Evolutionary conservation across 2,797 vertebrate genomes (phyloP), one percentile per base, ranked within the genome.

Genomic region (Ptychobarbus kaznakovi): DNA sequence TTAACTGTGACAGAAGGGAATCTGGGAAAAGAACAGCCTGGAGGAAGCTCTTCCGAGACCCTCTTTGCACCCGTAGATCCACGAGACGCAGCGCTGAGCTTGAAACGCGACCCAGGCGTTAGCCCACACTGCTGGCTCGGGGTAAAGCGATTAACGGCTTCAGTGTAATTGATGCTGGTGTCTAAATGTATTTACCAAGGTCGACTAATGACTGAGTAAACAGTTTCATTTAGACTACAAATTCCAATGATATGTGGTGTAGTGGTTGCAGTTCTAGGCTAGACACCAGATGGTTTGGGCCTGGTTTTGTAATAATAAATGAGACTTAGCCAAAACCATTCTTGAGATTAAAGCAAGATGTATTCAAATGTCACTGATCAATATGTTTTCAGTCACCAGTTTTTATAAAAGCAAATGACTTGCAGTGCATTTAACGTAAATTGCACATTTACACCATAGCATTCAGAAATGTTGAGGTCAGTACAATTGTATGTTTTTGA

Each of bases 1-100:
- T 88, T 89, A 74, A 86, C 81, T 86, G 85, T 72, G 66, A 86
- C 83, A 74, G 83, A 82, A 65, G 73, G 53, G 72, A 82, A 85
- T 73, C 80, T 56, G n/a, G 80, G 68, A 72, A 58, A 74, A 81
- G 76, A 25, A 61, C 66, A 80, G 66, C 79, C 87, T 82, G 65
- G 73, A 61, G 81, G 75, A 85, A 66, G 46, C 86, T 80, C 65
- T 81, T 74, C 69, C 0, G 20, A 84, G 49, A 85, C 38, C 58
- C 46, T 28, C 56, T 76, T 79, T 80, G 49, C 22, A 66, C 79
- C 56, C 46, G 15, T 42, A 82, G 80, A 80, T 73, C 76, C 63
- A 66, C 46, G n/a, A 84, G 84, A 86, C 44, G 42, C 22, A 40
- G 28, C 42, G 66, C 65, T 58, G 83, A 87, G 76, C 53, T 13